phyloP scores from a whole-genome alignment of 2,113 vertebrate genomes.

The Xiphophorus hellerii region DNA sequence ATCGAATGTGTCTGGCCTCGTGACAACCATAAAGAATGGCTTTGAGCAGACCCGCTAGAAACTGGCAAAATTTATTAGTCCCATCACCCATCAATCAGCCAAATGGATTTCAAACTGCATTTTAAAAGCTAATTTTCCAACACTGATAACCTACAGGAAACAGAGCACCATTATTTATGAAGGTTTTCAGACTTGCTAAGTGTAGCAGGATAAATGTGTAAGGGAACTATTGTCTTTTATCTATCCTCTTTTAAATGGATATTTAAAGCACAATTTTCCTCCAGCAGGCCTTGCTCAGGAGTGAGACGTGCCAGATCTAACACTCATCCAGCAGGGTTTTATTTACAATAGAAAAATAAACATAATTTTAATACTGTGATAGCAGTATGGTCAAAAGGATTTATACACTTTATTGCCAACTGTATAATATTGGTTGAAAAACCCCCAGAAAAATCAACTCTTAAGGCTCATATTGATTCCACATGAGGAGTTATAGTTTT shows the following conservation, averaged over 20 bases:
- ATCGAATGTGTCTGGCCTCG: slow-evolving; percentile 74
- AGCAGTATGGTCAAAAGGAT: slow-evolving; percentile 37
- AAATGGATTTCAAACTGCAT: slow-evolving; percentile 86
- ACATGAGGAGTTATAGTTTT: background rate
- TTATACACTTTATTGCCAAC: slow-evolving; percentile 55
- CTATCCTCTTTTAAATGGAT: slow-evolving; percentile 46
- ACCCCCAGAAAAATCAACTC: background rate
- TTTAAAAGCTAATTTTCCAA: slow-evolving; percentile 87
- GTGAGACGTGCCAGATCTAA: slow-evolving; percentile 55
- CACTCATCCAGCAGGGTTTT: slow-evolving; percentile 45
- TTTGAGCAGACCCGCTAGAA: slow-evolving; percentile 72
- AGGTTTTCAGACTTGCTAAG: slow-evolving; percentile 74
- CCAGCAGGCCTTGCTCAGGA: slow-evolving; percentile 22
- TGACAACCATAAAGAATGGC: slow-evolving; percentile 82
- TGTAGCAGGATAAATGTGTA: slow-evolving; percentile 74
- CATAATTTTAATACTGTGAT: slow-evolving; percentile 63
- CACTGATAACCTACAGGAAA: slow-evolving; percentile 82
- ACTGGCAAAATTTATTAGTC: slow-evolving; percentile 83
- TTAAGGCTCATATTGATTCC: background rate
- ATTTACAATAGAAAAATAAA: slow-evolving; percentile 58
- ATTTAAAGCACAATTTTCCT: slow-evolving; percentile 66
- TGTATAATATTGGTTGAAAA: slow-evolving; percentile 2
- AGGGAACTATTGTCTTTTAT: slow-evolving; percentile 42
- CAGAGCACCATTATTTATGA: slow-evolving; percentile 80
- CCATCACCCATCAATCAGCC: slow-evolving; percentile 83